phyloP scores from a whole-genome alignment of 2,797 vertebrate genomes.

The Gephyroberyx darwinii region DNA sequence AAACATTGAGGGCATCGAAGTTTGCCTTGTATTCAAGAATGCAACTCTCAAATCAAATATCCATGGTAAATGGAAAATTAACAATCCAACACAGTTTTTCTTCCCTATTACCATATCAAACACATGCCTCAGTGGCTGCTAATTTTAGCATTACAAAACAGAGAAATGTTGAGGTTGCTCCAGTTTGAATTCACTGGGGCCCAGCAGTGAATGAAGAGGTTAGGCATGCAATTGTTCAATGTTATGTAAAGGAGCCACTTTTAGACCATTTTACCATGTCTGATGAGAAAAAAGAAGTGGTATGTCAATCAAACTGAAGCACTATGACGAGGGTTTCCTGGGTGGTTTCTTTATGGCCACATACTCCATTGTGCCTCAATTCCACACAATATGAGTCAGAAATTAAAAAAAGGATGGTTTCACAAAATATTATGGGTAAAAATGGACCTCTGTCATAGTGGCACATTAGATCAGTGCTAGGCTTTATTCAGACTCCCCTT shows the following conservation, averaged over 20 bases:
- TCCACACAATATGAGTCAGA: slow-evolving; percentile 65
- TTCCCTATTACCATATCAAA: slow-evolving; percentile 67
- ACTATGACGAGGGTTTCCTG: slow-evolving; percentile 61
- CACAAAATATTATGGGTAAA: slow-evolving; percentile 46
- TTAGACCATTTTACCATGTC: slow-evolving; percentile 68
- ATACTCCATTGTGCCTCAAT: slow-evolving; percentile 59
- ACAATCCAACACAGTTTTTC: slow-evolving; percentile 23
- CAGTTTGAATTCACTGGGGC: slow-evolving; percentile 63
- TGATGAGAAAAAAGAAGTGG: slow-evolving; percentile 63
- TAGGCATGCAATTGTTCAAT: slow-evolving; percentile 72
- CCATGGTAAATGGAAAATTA: slow-evolving; percentile 27
- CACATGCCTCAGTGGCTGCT: slow-evolving; percentile 63
- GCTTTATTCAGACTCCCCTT: slow-evolving; percentile 58
- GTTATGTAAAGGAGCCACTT: slow-evolving; percentile 79
- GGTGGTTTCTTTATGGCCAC: slow-evolving; percentile 42
- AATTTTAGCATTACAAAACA: slow-evolving; percentile 76
- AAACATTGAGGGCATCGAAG: neutral
- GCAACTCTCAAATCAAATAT: slow-evolving; percentile 7
- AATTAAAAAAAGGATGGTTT: slow-evolving; percentile 46
- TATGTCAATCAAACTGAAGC: slow-evolving; percentile 75
- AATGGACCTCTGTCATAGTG: slow-evolving; percentile 56
- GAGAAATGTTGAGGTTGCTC: slow-evolving; percentile 69
- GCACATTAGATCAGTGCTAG: slow-evolving; percentile 47
- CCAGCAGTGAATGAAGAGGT: slow-evolving; percentile 64
- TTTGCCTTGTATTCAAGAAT: slow-evolving; percentile 7